Percentiles rank a stretch among this genome's conserved stretches.
Evolutionary conservation across 2,888 invertebrate species (phyloP).

Genomic region (Eristalis intricaria): DNA sequence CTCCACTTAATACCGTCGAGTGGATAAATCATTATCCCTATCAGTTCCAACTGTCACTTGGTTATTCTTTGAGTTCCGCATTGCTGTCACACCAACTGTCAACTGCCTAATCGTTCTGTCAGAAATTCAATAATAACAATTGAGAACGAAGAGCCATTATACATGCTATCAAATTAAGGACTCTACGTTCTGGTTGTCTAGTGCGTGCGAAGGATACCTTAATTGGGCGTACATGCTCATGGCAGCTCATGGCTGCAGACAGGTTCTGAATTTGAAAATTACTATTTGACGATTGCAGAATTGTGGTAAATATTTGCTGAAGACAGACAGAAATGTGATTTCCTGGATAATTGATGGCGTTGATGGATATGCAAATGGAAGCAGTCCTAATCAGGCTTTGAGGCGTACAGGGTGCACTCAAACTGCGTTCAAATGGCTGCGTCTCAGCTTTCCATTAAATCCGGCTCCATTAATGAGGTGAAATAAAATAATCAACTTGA

Average conservation of each 20-base stretch:
- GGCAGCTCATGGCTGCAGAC: not conserved
- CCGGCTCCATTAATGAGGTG: no score
- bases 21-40: not conserved
- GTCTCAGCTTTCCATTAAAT: not conserved
- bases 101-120: not conserved
- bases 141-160: not conserved
- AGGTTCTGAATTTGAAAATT: conserved; percentile 14
- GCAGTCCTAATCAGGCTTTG: conserved; percentile 24
- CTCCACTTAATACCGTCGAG: not conserved
- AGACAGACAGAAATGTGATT: conserved; percentile 5
- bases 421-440: not conserved
- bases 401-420: not conserved
- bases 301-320: conserved; percentile 15
- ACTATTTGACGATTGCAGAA: not conserved
- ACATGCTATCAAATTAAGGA: conserved; percentile 22
- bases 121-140: not conserved
- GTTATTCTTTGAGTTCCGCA: not conserved
- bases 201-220: not conserved
- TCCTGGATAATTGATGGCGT: conserved; percentile 15
- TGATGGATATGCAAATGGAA: conserved; percentile 15
- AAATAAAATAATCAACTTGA: not conserved
- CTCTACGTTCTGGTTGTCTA: not conserved
- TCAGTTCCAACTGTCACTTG: not conserved
- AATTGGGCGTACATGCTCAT: not conserved
- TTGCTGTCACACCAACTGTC: not conserved